These are phyloP conservation scores for Sinocyclocheilus rhinocerous DNA, from an alignment of 2,113 vertebrate genomes.

Conservation along the genomic window DNA sequence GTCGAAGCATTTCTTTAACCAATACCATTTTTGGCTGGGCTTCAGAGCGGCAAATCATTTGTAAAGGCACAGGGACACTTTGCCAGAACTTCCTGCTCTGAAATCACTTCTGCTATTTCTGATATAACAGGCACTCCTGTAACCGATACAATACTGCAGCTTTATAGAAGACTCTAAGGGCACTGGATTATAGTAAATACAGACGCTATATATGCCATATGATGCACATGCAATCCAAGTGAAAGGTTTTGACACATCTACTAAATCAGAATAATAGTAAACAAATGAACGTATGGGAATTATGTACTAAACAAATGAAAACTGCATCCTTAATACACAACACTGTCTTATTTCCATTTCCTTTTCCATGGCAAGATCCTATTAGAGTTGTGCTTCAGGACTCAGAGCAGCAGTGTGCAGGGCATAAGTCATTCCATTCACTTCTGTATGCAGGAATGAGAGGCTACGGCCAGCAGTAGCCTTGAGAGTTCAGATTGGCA, in stretches of 20 bases:
- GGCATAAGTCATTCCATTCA: constrained; percentile 33
- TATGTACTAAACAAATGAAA: not conserved
- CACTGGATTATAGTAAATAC: not conserved
- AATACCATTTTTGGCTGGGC: not conserved
- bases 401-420: not conserved
- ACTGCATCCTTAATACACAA: not conserved
- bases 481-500: constrained; percentile 12
- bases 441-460: constrained; percentile 26
- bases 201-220: not conserved
- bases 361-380: not conserved
- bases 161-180: not conserved
- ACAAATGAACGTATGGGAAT: not conserved
- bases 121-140: not conserved
- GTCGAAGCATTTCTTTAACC: not conserved
- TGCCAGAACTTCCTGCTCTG: not conserved
- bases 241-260: not conserved
- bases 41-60: not conserved
- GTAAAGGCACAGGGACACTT: not conserved
- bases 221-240: not conserved
- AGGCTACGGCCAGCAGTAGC: not conserved
- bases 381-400: constrained; percentile 39
- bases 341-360: not conserved
- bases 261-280: not conserved
- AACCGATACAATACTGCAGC: not conserved
- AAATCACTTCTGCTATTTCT: constrained; percentile 1